These are phyloP conservation scores for Sceloporus tristichus DNA, from an alignment of 2,113 vertebrate genomes.

Conservation along the genomic window DNA sequence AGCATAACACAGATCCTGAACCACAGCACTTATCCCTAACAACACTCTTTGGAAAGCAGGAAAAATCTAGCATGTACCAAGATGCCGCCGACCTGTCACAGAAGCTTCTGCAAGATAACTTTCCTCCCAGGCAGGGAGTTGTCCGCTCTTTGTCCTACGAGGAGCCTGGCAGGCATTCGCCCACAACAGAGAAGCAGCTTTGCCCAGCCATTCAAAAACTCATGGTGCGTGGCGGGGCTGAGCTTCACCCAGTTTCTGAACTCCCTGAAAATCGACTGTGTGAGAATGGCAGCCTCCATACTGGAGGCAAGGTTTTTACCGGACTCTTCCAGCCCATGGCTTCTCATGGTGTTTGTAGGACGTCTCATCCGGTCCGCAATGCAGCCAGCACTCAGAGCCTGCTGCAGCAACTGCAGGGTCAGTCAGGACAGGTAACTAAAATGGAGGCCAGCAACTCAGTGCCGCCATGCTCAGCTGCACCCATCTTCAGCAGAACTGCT, in stretches of 20 bases:
- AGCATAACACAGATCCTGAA: conserved; percentile 80
- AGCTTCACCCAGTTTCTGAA: conserved; percentile 84
- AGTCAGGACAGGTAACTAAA: conserved; percentile 36
- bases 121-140: conserved; percentile 70
- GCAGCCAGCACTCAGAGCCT: conserved; percentile 61
- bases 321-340: conserved; percentile 80
- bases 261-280: conserved; percentile 83
- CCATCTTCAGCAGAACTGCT: conserved; percentile 55
- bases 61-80: conserved; percentile 59
- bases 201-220: conserved; percentile 95
- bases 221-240: conserved; percentile 81
- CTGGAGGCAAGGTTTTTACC: conserved; percentile 70
- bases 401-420: conserved; percentile 68
- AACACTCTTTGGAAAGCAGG: conserved; percentile 85
- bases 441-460: conserved; percentile 6
- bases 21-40: conserved; percentile 86
- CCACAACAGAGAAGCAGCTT: conserved; percentile 70
- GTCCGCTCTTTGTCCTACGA: conserved; percentile 89
- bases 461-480: not conserved
- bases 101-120: conserved; percentile 58
- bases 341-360: not conserved
- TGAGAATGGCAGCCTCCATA: conserved; percentile 72
- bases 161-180: conserved; percentile 68
- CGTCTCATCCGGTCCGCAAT: conserved; percentile 30
- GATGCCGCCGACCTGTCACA: conserved; percentile 29